Evolutionary conservation across 2,113 vertebrate genomes (phyloP).

Genomic region (Kryptolebias marmoratus): DNA sequence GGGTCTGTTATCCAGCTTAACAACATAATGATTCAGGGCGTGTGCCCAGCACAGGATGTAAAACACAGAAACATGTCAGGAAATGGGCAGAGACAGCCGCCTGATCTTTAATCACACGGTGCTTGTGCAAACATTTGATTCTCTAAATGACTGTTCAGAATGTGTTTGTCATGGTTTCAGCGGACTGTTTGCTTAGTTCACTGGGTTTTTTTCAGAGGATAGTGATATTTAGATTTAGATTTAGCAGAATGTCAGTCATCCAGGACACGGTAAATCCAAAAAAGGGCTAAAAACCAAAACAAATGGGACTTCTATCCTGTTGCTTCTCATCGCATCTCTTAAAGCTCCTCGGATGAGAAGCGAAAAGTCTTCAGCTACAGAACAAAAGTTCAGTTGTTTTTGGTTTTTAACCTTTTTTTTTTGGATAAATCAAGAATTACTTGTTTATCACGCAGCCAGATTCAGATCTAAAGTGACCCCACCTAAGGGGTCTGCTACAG

Average conservation of each 20-base stretch:
- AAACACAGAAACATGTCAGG: slow-evolving; percentile 55
- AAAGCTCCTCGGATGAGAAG: too few relatives aligned
- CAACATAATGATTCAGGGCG: slow-evolving; percentile 71
- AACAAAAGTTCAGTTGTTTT: too few relatives aligned
- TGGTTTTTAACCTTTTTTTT: background rate
- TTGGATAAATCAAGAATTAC: slow-evolving; percentile 15
- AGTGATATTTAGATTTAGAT: background rate
- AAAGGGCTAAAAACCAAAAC: too few relatives aligned
- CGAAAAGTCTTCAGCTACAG: too few relatives aligned
- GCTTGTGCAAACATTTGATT: slow-evolving; percentile 47
- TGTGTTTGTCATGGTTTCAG: background rate
- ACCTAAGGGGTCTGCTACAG: slow-evolving; percentile 44
- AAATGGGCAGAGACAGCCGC: slow-evolving; percentile 57
- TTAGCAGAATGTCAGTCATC: too few relatives aligned
- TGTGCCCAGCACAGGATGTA: slow-evolving; percentile 62
- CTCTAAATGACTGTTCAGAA: slow-evolving; percentile 10
- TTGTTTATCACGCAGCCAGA: slow-evolving; percentile 44
- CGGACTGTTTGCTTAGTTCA: too few relatives aligned
- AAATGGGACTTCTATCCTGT: too few relatives aligned
- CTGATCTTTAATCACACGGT: slow-evolving; percentile 58
- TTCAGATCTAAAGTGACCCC: slow-evolving; percentile 50
- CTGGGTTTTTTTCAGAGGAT: too few relatives aligned
- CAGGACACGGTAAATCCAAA: too few relatives aligned
- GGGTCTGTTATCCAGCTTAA: slow-evolving; percentile 64
- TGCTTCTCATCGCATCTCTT: too few relatives aligned